These are phyloP conservation scores for Platerodrilus igneus DNA, from an alignment of 2,888 invertebrate genomes.

Conservation along the genomic window DNA sequence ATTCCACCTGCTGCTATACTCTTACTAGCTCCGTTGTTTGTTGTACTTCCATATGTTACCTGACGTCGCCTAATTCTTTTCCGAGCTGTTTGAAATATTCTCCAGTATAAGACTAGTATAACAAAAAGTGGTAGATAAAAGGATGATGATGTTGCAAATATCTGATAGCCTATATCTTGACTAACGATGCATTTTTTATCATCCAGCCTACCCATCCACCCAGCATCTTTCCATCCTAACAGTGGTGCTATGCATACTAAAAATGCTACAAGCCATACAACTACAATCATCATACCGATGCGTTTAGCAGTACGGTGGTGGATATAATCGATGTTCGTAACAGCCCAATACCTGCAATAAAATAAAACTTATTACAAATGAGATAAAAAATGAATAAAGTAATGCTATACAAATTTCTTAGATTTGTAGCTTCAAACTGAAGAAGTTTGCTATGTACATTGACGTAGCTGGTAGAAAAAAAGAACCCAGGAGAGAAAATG, in stretches of 20 bases:
- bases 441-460: too few species aligned
- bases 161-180: constrained; percentile 78
- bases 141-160: constrained; percentile 85
- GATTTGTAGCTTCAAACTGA: too few species aligned
- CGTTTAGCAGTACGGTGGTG: constrained; percentile 73
- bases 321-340: constrained; percentile 86
- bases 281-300: constrained; percentile 74
- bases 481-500: too few species aligned
- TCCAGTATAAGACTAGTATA: constrained; percentile 85
- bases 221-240: constrained; percentile 75
- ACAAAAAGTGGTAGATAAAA: constrained; percentile 86
- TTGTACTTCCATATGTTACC: constrained; percentile 46
- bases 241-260: constrained; percentile 84
- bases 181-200: constrained; percentile 74
- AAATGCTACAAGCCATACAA: constrained; percentile 80
- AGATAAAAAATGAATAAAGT: too few species aligned
- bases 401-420: too few species aligned
- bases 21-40: constrained; percentile 41
- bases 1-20: constrained; percentile 50
- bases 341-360: constrained; percentile 81
- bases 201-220: constrained; percentile 56
- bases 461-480: too few species aligned
- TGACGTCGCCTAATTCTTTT: constrained; percentile 70
- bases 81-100: constrained; percentile 84
- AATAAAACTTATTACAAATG: too few species aligned